Evolutionary conservation across 1,140 invertebrate genomes (phyloP), one percentile per base, ranked within the genome.

Genomic region (Dendroctonus ponderosae): DNA sequence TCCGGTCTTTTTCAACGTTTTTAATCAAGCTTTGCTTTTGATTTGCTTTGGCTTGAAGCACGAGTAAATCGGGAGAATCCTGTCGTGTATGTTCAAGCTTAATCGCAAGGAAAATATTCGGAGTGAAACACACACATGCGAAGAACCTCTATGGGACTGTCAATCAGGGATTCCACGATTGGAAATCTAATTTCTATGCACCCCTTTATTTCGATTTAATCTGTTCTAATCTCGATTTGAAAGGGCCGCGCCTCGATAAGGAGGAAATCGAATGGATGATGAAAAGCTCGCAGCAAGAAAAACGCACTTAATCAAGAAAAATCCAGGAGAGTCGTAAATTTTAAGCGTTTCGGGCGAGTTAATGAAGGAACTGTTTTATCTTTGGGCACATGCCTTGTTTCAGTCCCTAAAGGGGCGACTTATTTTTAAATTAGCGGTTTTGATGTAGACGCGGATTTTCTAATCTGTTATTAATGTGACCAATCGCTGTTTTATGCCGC

Each of bases 181-280:
- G 66, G 65, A 65, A 60, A 54, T 41, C 67, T 69, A 69, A 66
- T 71, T 67, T 71, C 67, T 71, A 71, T 71, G 70, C 70, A 71
- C 70, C 70, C 70, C 67, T 66, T 69, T 67, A 71, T 69, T 71
- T 71, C 67, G 53, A 66, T 69, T 71, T 69, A 71, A 71, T 71
- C 70, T 66, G 64, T 42, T 60, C 67, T 71, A 71, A 71, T 69
- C 70, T 71, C 60, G 66, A 58, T 69, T 66, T 64, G 67, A 69
- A 61, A 63, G 62, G 42, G 63, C 58, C 51, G 49, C 62, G 43
- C 51, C 62, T 58, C 38, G 62, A 65, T 65, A 65, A 58, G 62
- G 41, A 58, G 41, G 42, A 64, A 56, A 56, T 57, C 37, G 37
- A 26, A 50, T 42, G 62, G 54, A 65, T 64, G 62, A 64, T 56